Percentiles rank a stretch among this genome's conserved stretches.
Conservation (phyloP, 2,888 invertebrate species). For the Mimumesa dahlbomi region DNA sequence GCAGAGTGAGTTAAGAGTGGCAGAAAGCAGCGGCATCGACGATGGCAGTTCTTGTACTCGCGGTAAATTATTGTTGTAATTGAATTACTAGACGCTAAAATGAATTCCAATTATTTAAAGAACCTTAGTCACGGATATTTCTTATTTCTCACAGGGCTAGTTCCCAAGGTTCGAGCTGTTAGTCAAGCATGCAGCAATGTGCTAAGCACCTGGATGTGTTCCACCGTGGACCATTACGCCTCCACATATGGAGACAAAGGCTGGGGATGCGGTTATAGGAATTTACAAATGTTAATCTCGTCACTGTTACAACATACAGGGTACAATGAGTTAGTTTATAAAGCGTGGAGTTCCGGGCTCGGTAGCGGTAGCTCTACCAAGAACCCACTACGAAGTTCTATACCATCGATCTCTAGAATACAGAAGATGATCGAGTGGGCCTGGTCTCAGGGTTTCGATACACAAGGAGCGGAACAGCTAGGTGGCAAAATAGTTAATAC, state of each 20-base stretch:
- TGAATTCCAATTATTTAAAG: neutral
- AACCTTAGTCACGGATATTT: neutral
- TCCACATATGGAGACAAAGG: conserved; percentile 94
- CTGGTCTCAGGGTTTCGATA: conserved; percentile 91
- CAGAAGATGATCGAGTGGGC: conserved; percentile 92
- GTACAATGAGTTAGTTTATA: conserved; percentile 84
- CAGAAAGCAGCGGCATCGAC: conserved; percentile 90
- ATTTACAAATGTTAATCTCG: conserved; percentile 95
- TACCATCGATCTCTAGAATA: conserved; percentile 92
- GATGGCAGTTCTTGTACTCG: conserved; percentile 91
- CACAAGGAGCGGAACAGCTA: conserved; percentile 91
- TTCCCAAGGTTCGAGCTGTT: conserved; percentile 81
- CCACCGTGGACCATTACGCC: conserved; percentile 92
- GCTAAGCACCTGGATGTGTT: conserved; percentile 87
- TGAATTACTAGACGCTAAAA: no score
- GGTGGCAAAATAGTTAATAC: conserved; percentile 91
- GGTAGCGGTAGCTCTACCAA: conserved; percentile 76
- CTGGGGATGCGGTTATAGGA: conserved; percentile 96
- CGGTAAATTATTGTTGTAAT: no score
- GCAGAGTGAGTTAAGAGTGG: conserved; percentile 88
- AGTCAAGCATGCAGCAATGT: conserved; percentile 83
- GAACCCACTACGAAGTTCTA: conserved; percentile 84
- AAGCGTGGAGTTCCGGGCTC: conserved; percentile 78
- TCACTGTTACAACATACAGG: conserved; percentile 87
- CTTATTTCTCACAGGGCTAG: conserved; percentile 72